Conservation (phyloP, 2,797 vertebrate genomes). For the Nannoperca australis region DNA sequence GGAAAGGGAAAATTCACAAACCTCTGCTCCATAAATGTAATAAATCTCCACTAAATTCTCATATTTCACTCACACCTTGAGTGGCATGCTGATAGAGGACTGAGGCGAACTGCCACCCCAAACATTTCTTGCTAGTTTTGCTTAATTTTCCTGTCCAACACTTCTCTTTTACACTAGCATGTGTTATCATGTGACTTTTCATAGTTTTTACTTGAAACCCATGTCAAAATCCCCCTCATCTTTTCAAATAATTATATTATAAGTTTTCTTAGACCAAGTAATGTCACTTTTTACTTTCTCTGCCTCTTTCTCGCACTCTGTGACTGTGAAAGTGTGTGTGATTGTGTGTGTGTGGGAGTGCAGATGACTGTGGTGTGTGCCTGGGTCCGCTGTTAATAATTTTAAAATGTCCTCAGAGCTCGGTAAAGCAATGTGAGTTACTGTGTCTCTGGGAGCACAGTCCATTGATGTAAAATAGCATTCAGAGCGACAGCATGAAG, state of each 20-base stretch:
- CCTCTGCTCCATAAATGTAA: background rate
- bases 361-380: conserved; percentile 11
- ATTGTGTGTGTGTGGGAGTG: background rate
- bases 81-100: no score
- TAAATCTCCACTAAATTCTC: no score
- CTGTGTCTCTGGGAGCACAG: conserved; percentile 28
- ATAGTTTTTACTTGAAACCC: background rate
- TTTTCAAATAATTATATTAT: conserved; percentile 10
- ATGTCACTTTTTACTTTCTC: conserved; percentile 6
- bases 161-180: no score
- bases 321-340: conserved; percentile 22
- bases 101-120: no score
- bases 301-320: no score
- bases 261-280: conserved; percentile 19
- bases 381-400: conserved; percentile 47
- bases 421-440: conserved; percentile 41
- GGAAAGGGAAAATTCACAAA: background rate
- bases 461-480: conserved; percentile 43
- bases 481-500: conserved; percentile 13
- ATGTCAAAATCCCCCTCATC: conserved; percentile 8
- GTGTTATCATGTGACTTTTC: background rate
- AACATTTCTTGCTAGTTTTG: no score
- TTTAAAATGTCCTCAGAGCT: conserved; percentile 53
- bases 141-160: no score
- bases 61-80: background rate